Conservation (phyloP, 2,888 invertebrate species). For the Agriopis aurantiaria region DNA sequence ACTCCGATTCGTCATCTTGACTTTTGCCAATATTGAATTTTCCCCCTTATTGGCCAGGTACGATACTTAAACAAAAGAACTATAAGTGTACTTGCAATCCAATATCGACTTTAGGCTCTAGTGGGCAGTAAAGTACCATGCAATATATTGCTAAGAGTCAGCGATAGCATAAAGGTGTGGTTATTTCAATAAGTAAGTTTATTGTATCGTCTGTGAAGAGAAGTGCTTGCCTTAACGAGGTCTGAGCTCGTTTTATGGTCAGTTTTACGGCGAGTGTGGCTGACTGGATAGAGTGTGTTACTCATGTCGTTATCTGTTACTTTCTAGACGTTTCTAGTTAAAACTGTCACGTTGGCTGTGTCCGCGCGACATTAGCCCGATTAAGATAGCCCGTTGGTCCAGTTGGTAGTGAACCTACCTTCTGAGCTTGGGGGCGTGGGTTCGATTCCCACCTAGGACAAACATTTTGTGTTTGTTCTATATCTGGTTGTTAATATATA, state of each 20-base stretch:
- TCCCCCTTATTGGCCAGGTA: neutral
- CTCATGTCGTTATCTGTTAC: constrained; percentile 55
- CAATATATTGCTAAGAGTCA: constrained; percentile 31
- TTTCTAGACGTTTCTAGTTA: constrained; percentile 48
- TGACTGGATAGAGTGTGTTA: constrained; percentile 53
- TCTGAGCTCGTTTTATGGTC: constrained; percentile 63
- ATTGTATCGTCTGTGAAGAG: constrained; percentile 64
- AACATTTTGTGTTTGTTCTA: too few species aligned
- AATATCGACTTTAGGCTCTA: constrained; percentile 24
- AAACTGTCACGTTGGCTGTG: constrained; percentile 17
- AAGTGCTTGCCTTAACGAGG: constrained; percentile 71
- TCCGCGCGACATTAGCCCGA: constrained; percentile 4
- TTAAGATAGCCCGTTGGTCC: too few species aligned
- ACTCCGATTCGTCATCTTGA: constrained; percentile 2
- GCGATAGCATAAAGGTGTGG: constrained; percentile 58
- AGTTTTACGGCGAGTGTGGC: constrained; percentile 64
- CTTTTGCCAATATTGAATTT: constrained; percentile 15
- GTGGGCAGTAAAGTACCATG: constrained; percentile 24
- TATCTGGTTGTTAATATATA: too few species aligned
- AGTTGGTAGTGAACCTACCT: too few species aligned
- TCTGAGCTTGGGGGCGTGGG: too few species aligned
- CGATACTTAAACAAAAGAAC: constrained; percentile 22
- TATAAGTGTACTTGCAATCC: constrained; percentile 17
- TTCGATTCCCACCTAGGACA: too few species aligned
- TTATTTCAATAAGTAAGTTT: constrained; percentile 76